Evolutionary conservation across 2,113 vertebrate genomes (phyloP).

Genomic region (Labeo rohita): DNA sequence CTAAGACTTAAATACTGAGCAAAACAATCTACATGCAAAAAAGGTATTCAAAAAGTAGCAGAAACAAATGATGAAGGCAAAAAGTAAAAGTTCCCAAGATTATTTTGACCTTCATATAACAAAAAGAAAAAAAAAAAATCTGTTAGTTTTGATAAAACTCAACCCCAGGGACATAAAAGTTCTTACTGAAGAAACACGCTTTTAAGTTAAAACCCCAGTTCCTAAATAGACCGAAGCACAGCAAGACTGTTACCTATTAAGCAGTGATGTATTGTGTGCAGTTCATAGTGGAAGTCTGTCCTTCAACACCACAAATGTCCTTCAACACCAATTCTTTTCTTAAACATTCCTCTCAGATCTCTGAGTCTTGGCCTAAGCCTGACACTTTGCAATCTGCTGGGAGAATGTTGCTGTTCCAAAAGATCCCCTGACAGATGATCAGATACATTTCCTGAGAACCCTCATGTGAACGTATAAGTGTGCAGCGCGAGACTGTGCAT

Average conservation of each 20-base stretch:
- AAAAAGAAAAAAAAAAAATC: background rate
- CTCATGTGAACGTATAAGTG: background rate
- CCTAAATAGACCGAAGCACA: background rate
- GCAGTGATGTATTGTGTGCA: background rate
- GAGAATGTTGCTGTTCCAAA: slow-evolving; percentile 24
- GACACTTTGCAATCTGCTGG: slow-evolving; percentile 57
- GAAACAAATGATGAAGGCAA: background rate
- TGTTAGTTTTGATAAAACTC: slow-evolving; percentile 20
- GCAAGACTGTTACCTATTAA: background rate
- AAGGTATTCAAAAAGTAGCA: background rate
- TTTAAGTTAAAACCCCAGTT: slow-evolving; percentile 2
- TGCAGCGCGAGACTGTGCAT: slow-evolving; percentile 22
- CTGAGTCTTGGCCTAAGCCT: slow-evolving; percentile 74
- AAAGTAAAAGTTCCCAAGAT: slow-evolving; percentile 6
- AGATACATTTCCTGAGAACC: slow-evolving; percentile 26
- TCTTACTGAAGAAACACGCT: slow-evolving; percentile 13
- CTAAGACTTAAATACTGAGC: background rate
- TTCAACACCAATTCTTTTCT: background rate
- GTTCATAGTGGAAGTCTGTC: slow-evolving; percentile 14
- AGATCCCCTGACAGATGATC: slow-evolving; percentile 24
- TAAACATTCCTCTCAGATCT: slow-evolving; percentile 57
- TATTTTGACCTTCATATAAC: slow-evolving; percentile 23
- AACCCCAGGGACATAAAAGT: slow-evolving; percentile 3
- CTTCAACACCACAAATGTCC: slow-evolving; percentile 20
- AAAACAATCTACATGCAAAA: background rate